phyloP scores from a whole-genome alignment of 2,113 vertebrate species.

The Crocuta crocuta region DNA sequence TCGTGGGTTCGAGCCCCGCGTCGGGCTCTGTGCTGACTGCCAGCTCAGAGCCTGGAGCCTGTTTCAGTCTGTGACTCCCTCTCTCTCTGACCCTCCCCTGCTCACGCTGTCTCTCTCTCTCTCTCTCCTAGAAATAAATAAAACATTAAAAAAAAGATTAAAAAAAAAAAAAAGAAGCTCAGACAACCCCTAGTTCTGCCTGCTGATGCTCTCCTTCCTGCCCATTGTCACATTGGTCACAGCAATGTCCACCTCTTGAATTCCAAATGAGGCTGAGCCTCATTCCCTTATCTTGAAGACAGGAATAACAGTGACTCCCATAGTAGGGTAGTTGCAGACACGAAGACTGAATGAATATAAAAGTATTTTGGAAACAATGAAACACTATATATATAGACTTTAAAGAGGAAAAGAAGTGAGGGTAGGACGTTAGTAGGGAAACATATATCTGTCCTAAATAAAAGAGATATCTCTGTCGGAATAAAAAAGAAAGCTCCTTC shows the following conservation, averaged over 20 bases:
- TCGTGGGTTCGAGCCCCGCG: too few species aligned
- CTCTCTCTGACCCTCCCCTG: too few species aligned
- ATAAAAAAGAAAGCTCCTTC: neutral
- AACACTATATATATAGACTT: neutral
- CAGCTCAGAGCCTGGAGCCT: too few species aligned
- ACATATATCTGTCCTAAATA: neutral
- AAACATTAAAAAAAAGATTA: too few species aligned
- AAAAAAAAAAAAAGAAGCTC: accelerated
- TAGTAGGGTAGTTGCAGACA: neutral
- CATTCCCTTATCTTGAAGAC: neutral
- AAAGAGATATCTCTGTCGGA: neutral
- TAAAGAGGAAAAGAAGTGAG: neutral
- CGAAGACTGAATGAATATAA: neutral
- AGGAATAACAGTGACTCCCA: neutral
- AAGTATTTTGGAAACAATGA: neutral
- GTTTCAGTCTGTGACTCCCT: too few species aligned
- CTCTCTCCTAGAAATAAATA: too few species aligned
- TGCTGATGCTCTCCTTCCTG: neutral
- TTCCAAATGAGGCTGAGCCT: slow-evolving; percentile 37
- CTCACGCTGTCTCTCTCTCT: too few species aligned
- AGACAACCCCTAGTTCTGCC: slow-evolving; percentile 37
- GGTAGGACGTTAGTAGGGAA: neutral
- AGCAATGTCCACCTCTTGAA: slow-evolving; percentile 50
- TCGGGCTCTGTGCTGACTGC: too few species aligned
- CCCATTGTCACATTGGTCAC: slow-evolving; percentile 56